These are phyloP conservation scores for Nasonia longicornis DNA, from an alignment of 1,140 invertebrate species.

Conservation along the genomic window DNA sequence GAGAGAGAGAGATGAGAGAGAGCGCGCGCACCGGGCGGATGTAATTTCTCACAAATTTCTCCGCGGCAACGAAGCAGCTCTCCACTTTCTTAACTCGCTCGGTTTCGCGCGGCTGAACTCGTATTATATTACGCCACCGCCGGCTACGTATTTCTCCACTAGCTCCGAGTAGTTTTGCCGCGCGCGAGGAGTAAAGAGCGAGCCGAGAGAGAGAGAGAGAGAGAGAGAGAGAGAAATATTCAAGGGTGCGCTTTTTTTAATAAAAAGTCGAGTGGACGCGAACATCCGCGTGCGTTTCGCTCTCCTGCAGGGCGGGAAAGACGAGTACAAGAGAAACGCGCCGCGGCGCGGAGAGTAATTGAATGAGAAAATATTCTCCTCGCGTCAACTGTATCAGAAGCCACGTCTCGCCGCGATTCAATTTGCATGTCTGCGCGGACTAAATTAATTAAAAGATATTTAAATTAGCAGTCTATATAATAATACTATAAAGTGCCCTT, in stretches of 20 bases:
- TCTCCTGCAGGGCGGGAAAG: no score
- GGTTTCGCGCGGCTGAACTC: background rate
- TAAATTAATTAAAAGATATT: constrained; percentile 26
- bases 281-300: no score
- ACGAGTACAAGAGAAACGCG: no score
- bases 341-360: background rate
- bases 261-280: no score
- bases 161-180: background rate
- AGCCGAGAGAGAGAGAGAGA: no score
- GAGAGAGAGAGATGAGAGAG: background rate
- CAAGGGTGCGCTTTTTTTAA: no score
- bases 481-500: background rate
- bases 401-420: background rate
- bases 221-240: no score
- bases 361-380: constrained; percentile 18
- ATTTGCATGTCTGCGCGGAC: background rate
- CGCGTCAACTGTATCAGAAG: constrained; percentile 9
- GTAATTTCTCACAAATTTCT: background rate
- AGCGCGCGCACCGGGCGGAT: background rate
- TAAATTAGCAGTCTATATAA: background rate
- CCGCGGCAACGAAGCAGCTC: background rate
- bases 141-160: background rate
- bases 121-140: background rate
- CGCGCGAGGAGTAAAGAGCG: background rate
- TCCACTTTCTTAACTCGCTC: background rate